phyloP scores from a whole-genome alignment of 2,888 invertebrate genomes.

The Lobophora halterata region DNA sequence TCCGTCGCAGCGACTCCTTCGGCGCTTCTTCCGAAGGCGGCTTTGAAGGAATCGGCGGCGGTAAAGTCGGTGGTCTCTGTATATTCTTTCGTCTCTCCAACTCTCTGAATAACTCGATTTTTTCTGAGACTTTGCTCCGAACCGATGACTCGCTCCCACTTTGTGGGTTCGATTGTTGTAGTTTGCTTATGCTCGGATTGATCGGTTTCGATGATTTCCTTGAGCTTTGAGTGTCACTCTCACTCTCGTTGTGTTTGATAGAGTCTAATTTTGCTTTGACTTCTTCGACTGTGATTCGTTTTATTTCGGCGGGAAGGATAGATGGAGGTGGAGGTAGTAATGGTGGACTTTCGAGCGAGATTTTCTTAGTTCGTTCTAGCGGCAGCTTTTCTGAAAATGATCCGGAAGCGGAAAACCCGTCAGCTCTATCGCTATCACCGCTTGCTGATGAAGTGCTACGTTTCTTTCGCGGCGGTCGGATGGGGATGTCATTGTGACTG shows the following conservation, averaged over 20 bases:
- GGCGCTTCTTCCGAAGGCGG: slow-evolving; percentile 52
- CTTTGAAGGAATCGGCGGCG: slow-evolving; percentile 72
- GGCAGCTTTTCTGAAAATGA: slow-evolving; percentile 72
- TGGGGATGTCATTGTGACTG: slow-evolving; percentile 71
- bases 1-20: slow-evolving; percentile 67
- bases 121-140: slow-evolving; percentile 75
- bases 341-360: slow-evolving; percentile 78
- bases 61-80: slow-evolving; percentile 71
- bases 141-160: slow-evolving; percentile 60
- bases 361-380: slow-evolving; percentile 79
- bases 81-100: slow-evolving; percentile 71
- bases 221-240: slow-evolving; percentile 76
- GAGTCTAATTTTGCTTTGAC: slow-evolving; percentile 81
- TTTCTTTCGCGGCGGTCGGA: slow-evolving; percentile 88
- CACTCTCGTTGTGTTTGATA: slow-evolving; percentile 67
- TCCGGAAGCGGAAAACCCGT: slow-evolving; percentile 70
- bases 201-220: slow-evolving; percentile 64
- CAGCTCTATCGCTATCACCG: slow-evolving; percentile 82
- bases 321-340: slow-evolving; percentile 65
- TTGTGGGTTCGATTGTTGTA: slow-evolving; percentile 41
- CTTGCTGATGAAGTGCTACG: slow-evolving; percentile 84
- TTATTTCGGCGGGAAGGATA: slow-evolving; percentile 59
- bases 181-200: slow-evolving; percentile 41
- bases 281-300: slow-evolving; percentile 75
- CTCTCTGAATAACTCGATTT: slow-evolving; percentile 73